phyloP scores from a whole-genome alignment of 2,888 invertebrate species.

The Plebejus melissa region DNA sequence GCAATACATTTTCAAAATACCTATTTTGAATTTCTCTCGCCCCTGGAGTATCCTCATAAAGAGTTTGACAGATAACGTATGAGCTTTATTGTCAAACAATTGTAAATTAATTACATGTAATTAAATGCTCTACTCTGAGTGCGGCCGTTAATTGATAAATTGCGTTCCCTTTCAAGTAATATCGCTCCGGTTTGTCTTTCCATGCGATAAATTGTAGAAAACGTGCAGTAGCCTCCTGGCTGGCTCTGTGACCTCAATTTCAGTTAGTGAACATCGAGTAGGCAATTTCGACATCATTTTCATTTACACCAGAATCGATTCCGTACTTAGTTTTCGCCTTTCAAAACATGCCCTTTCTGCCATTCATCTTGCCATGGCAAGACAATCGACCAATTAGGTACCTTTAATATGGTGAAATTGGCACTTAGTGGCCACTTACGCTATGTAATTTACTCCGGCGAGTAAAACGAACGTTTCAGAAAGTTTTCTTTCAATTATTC shows the following conservation, averaged over 20 bases:
- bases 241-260: not conserved
- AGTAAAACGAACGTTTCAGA: not conserved
- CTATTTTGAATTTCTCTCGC: no score
- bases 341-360: not conserved
- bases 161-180: not conserved
- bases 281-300: not conserved
- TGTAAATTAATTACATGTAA: no score
- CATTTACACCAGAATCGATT: constrained; percentile 2
- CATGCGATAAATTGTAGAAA: not conserved
- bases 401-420: not conserved
- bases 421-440: not conserved
- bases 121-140: no score
- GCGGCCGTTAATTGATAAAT: not conserved
- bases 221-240: not conserved
- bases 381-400: not conserved
- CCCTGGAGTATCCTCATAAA: no score
- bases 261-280: constrained; percentile 11
- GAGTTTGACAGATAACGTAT: no score
- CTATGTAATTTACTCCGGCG: not conserved
- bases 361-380: not conserved
- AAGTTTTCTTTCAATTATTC: constrained; percentile 18
- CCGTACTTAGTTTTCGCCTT: not conserved
- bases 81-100: no score
- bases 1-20: no score
- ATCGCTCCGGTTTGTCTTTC: not conserved